Conservation (phyloP, 2,113 vertebrate genomes). For the Porphyrio hochstetteri region DNA sequence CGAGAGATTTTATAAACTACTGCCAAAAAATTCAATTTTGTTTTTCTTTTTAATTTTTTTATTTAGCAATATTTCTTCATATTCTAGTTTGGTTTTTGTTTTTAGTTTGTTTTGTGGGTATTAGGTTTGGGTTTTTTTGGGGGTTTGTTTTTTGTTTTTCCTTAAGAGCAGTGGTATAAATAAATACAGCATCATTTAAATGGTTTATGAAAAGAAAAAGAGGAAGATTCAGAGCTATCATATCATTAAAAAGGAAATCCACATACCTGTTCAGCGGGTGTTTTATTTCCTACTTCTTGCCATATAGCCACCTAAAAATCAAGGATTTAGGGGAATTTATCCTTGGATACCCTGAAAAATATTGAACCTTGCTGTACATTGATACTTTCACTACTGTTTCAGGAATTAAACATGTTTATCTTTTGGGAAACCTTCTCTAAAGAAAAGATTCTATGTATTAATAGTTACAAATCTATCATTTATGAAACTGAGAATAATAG, state of each 20-base stretch:
- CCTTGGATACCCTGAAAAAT: neutral
- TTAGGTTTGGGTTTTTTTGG: too few species aligned
- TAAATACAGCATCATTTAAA: slow-evolving; percentile 41
- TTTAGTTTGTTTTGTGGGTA: neutral
- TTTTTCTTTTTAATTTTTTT: slow-evolving; percentile 49
- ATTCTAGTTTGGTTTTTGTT: neutral
- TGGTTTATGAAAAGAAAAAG: slow-evolving; percentile 18
- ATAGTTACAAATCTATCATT: neutral
- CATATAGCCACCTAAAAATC: neutral
- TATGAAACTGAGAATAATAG: neutral
- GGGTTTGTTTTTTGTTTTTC: neutral
- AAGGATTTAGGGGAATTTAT: slow-evolving; percentile 10
- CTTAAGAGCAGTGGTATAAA: slow-evolving; percentile 39
- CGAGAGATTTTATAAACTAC: slow-evolving; percentile 57
- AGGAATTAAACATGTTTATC: neutral
- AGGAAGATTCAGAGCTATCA: neutral
- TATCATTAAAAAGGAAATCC: neutral
- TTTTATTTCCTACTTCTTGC: neutral
- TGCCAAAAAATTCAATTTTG: slow-evolving; percentile 25
- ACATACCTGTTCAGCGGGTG: neutral
- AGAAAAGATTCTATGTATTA: neutral
- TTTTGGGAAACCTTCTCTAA: neutral
- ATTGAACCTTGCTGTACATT: neutral
- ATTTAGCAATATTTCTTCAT: slow-evolving; percentile 45
- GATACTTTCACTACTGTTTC: neutral